phyloP scores from a whole-genome alignment of 2,113 vertebrate genomes.

The Stigmatopora nigra region DNA sequence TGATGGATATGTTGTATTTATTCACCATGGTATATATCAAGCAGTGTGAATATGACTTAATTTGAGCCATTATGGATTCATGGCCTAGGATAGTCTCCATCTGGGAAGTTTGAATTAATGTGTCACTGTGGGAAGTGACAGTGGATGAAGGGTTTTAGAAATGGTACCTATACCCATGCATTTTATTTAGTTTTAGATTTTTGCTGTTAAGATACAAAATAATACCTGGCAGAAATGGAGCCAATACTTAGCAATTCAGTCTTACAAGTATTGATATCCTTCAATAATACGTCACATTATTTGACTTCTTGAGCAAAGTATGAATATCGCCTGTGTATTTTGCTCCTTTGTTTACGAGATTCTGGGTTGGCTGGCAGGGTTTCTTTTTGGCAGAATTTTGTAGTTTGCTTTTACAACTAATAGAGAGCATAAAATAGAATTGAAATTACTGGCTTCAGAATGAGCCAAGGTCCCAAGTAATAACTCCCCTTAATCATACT shows the following conservation, averaged over 20 bases:
- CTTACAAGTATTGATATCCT: neutral
- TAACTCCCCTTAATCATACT: slow-evolving; percentile 50
- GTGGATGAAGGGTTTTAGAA: slow-evolving; percentile 81
- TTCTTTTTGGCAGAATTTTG: slow-evolving; percentile 7
- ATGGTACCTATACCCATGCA: slow-evolving; percentile 43
- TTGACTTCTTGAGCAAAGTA: no score
- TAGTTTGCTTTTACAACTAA: slow-evolving; percentile 13
- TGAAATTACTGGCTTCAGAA: slow-evolving; percentile 1
- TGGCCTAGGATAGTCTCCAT: slow-evolving; percentile 91
- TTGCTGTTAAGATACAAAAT: neutral
- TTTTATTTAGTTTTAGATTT: neutral
- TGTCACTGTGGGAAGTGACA: slow-evolving; percentile 87
- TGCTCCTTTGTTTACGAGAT: neutral
- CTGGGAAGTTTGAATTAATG: slow-evolving; percentile 96
- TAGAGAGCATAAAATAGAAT: slow-evolving; percentile 1
- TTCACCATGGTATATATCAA: slow-evolving; percentile 87
- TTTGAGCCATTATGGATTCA: slow-evolving; percentile 98
- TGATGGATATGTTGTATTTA: slow-evolving; percentile 97
- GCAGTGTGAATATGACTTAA: slow-evolving; percentile 96
- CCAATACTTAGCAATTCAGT: neutral
- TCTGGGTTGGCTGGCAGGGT: neutral
- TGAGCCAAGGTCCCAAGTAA: slow-evolving; percentile 49
- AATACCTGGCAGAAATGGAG: neutral
- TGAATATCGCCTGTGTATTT: neutral
- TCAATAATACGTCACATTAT: no score